Evolutionary conservation across 2,888 invertebrate genomes (phyloP).

Genomic region (Eristalis pertinax): DNA sequence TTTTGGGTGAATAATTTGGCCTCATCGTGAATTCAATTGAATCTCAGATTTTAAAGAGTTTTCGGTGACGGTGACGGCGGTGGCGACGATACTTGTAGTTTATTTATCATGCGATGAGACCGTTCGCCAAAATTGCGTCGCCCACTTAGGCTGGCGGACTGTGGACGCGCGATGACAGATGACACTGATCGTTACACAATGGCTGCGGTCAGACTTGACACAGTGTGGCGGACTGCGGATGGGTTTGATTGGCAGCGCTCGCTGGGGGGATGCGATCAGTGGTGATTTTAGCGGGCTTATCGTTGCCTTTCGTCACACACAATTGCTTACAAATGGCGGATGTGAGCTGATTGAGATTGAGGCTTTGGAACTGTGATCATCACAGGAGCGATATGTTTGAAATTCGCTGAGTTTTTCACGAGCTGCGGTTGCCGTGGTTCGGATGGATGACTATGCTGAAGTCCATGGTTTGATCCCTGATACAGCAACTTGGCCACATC

Average conservation of each 20-base stretch:
- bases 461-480: no score
- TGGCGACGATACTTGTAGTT: not conserved
- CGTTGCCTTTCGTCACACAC: not conserved
- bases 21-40: slow-evolving; percentile 45
- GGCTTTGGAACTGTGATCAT: not conserved
- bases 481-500: no score
- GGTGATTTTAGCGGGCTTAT: not conserved
- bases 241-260: not conserved
- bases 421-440: no score
- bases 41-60: slow-evolving; percentile 27
- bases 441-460: no score
- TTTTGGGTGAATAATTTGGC: slow-evolving; percentile 49
- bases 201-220: not conserved
- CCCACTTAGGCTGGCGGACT: not conserved
- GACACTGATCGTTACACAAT: not conserved
- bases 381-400: no score
- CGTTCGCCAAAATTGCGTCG: not conserved
- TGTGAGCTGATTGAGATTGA: not conserved
- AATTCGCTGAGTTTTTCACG: no score
- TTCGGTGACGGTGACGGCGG: not conserved
- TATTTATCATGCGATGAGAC: not conserved
- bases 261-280: not conserved
- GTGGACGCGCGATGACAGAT: not conserved
- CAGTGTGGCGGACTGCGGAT: not conserved
- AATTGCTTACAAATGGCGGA: not conserved